Conservation (phyloP, 2,888 invertebrate species). For the Sclerodermus sp. region DNA sequence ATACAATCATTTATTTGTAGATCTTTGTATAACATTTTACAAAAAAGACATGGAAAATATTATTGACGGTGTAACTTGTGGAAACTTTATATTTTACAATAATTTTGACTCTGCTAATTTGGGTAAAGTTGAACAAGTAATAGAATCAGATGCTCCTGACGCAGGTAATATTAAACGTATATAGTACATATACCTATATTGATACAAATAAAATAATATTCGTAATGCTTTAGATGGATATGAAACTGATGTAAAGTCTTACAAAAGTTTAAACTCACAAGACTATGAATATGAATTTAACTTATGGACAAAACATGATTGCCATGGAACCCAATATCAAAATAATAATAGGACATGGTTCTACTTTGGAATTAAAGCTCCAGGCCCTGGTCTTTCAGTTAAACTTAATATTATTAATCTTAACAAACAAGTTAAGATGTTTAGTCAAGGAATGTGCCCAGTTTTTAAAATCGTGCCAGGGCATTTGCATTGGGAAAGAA, state of each 20-base stretch:
- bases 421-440: conserved; percentile 88
- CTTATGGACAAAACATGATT: conserved; percentile 88
- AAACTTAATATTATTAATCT: conserved; percentile 84
- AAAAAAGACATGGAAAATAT: conserved; percentile 38
- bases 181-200: no score
- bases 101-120: conserved; percentile 92
- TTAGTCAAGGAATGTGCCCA: conserved; percentile 87
- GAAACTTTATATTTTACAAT: conserved; percentile 79
- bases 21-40: conserved; percentile 6
- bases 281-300: conserved; percentile 76
- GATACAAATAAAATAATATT: no score
- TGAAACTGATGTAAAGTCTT: conserved; percentile 36
- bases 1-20: no score
- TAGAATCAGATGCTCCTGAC: conserved; percentile 31
- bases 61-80: conserved; percentile 64
- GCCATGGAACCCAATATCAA: conserved; percentile 82
- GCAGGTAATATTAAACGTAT: no score
- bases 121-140: conserved; percentile 66
- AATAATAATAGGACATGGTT: conserved; percentile 93
- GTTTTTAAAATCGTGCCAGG: conserved; percentile 77
- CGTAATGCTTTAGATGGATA: conserved; percentile 16
- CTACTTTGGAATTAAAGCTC: conserved; percentile 77
- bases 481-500: conserved; percentile 80
- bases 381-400: conserved; percentile 63
- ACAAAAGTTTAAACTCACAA: conserved; percentile 25